Percentiles rank a stretch among this genome's conserved stretches.
Evolutionary conservation across 2,888 invertebrate genomes (phyloP).

Genomic region (Plagodis dolabraria): DNA sequence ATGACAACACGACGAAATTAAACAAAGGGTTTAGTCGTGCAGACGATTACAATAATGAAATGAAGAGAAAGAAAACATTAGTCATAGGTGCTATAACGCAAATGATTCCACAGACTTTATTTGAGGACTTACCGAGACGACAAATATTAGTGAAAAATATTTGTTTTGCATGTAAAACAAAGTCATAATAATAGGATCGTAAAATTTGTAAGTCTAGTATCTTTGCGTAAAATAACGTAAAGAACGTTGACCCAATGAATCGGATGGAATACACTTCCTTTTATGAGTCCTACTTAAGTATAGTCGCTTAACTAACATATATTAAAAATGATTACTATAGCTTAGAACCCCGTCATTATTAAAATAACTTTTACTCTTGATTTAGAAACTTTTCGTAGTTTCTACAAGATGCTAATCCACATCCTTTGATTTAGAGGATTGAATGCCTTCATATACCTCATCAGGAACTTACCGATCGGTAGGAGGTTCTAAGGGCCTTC

Average conservation of each 20-base stretch:
- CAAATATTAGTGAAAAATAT: constrained; percentile 25
- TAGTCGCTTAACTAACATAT: no score
- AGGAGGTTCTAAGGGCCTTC: no score
- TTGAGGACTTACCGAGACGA: constrained; percentile 13
- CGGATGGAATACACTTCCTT: neutral
- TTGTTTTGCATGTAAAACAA: constrained; percentile 13
- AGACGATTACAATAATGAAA: constrained; percentile 4
- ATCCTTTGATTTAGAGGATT: no score
- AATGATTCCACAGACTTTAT: constrained; percentile 19
- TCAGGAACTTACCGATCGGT: no score
- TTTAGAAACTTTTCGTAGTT: no score
- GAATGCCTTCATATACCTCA: no score
- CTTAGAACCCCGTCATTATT: no score
- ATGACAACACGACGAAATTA: neutral
- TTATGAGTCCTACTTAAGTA: no score
- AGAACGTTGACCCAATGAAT: constrained; percentile 15
- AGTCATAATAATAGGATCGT: constrained; percentile 9
- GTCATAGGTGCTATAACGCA: constrained; percentile 9
- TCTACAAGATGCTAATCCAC: no score
- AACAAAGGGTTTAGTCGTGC: constrained; percentile 1
- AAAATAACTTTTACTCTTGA: no score
- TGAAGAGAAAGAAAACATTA: constrained; percentile 4
- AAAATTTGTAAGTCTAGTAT: constrained; percentile 9
- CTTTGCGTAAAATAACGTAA: constrained; percentile 1
- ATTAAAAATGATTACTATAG: no score